A percentile compares a stretch with the other conserved stretches of the same genome.
phyloP scores from a whole-genome alignment of 1,140 invertebrate genomes.

The Augochlora pura region DNA sequence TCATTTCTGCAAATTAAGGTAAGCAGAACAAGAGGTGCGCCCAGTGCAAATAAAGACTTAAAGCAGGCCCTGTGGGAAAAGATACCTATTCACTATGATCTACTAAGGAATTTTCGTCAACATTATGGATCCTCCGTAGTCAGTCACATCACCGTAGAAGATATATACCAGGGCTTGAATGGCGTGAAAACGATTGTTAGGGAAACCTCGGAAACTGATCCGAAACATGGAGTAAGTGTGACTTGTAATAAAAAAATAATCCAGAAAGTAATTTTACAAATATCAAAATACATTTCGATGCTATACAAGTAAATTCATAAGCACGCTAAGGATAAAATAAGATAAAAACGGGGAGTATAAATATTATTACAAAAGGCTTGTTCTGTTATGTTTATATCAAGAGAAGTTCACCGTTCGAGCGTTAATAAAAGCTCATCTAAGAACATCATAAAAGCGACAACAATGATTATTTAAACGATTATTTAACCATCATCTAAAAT shows the following conservation, averaged over 20 bases:
- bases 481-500: too few species aligned
- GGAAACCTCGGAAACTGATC: constrained; percentile 67
- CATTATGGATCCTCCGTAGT: constrained; percentile 59
- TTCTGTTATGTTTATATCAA: too few species aligned
- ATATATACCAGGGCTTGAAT: constrained; percentile 66
- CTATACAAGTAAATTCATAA: too few species aligned
- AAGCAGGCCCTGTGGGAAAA: constrained; percentile 72
- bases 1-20: constrained; percentile 61
- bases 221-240: constrained; percentile 60
- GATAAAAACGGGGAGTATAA: too few species aligned
- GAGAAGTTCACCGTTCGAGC: too few species aligned
- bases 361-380: too few species aligned
- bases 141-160: constrained; percentile 66
- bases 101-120: constrained; percentile 65
- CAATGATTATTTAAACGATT: too few species aligned
- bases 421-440: too few species aligned
- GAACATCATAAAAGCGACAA: too few species aligned
- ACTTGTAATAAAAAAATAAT: neutral
- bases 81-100: constrained; percentile 70
- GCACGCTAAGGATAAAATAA: too few species aligned
- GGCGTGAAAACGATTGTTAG: constrained; percentile 63
- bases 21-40: constrained; percentile 63
- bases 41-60: constrained; percentile 66
- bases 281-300: too few species aligned
- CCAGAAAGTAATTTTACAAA: too few species aligned